These are phyloP conservation scores for Perca flavescens DNA, from an alignment of 2,113 vertebrate genomes.

Conservation along the genomic window DNA sequence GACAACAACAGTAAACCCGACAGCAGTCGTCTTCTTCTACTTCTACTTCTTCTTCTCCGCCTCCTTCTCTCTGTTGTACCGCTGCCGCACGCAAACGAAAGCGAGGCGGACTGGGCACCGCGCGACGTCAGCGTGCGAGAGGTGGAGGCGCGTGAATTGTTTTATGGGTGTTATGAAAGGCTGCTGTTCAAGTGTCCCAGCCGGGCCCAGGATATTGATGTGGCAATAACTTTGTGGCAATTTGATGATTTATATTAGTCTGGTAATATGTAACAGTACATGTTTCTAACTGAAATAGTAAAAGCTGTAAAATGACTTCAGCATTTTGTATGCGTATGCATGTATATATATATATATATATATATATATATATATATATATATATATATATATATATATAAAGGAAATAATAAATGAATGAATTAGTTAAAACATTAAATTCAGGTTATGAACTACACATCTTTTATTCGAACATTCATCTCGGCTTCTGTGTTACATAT, in stretches of 20 bases:
- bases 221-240: background rate
- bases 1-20: background rate
- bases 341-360: too few species aligned
- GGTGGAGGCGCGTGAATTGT: slow-evolving; percentile 26
- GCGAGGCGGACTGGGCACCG: slow-evolving; percentile 48
- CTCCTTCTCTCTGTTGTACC: slow-evolving; percentile 40
- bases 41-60: slow-evolving; percentile 15
- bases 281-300: background rate
- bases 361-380: too few species aligned
- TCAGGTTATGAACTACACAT: too few species aligned
- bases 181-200: too few species aligned
- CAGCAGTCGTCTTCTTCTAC: slow-evolving; percentile 20
- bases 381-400: too few species aligned
- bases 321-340: too few species aligned
- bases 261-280: background rate
- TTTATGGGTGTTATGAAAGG: too few species aligned
- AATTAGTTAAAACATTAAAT: background rate
- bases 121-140: slow-evolving; percentile 67
- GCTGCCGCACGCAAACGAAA: slow-evolving; percentile 55
- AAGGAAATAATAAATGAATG: background rate
- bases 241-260: background rate
- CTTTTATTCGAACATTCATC: background rate
- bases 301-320: too few species aligned
- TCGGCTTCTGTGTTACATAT: background rate
- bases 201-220: background rate